These are phyloP conservation scores for Aleiodes alternator DNA, from an alignment of 2,888 invertebrate genomes.

Conservation along the genomic window DNA sequence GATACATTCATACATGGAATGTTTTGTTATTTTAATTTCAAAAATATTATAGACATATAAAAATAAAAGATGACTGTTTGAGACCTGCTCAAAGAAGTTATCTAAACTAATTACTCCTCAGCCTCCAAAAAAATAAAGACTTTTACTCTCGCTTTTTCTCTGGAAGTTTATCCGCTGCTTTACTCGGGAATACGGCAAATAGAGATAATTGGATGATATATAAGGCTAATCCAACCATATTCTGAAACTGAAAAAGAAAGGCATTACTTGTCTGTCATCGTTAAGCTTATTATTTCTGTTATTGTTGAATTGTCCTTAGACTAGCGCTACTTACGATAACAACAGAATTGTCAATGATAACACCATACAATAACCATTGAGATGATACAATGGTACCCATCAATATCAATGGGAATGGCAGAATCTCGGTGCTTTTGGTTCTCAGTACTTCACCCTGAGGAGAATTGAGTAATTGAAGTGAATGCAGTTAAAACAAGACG, in stretches of 20 bases:
- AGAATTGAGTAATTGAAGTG: too few species aligned
- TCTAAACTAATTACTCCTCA: too few species aligned
- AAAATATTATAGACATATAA: too few species aligned
- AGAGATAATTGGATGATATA: constrained; percentile 81
- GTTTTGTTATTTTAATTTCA: too few species aligned
- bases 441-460: constrained; percentile 84
- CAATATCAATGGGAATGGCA: constrained; percentile 92
- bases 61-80: too few species aligned
- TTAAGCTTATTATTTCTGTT: constrained; percentile 34
- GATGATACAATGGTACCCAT: constrained; percentile 87
- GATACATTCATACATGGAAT: too few species aligned
- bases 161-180: constrained; percentile 45
- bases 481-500: too few species aligned
- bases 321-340: constrained; percentile 81
- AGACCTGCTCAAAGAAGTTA: too few species aligned
- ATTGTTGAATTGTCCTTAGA: neutral
- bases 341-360: constrained; percentile 85
- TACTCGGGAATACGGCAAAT: constrained; percentile 82
- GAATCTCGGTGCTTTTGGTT: constrained; percentile 88
- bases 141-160: constrained; percentile 18
- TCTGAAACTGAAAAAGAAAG: constrained; percentile 81
- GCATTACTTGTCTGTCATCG: constrained; percentile 41
- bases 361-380: constrained; percentile 89
- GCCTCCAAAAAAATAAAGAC: neutral
- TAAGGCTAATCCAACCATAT: constrained; percentile 80